Evolutionary conservation across 2,888 invertebrate genomes (phyloP), one percentile per base, ranked within the genome.

Genomic region (Blomia tropicalis): DNA sequence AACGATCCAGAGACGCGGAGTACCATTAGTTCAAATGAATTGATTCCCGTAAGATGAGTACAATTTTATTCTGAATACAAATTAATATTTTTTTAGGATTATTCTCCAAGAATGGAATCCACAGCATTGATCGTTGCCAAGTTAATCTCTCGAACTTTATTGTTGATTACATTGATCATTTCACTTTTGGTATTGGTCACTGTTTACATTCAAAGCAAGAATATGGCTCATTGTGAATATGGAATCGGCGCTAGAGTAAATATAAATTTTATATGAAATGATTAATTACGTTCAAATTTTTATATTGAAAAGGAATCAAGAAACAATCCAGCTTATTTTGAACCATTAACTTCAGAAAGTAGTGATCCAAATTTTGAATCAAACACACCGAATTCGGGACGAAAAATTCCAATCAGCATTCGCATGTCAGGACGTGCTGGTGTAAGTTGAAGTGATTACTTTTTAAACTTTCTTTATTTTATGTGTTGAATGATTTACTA

Each of bases 181-280:
- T 88, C 88, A 67, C 78, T 83, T 65, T 87, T 87, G 74, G 83
- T 88, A 71, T 77, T 89, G 71, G 85, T 87, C 59, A 83, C 86
- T 25, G 83, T 87, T 70, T 89, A 85, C 79, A 80, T 89, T 62
- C 81, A 85, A 67, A 86, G 87, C 43, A 82, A 47, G 51, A 47
- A 19, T 47, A 14, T 14, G 51, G 22, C 5, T n/a, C 51, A n/a
- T 27, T 47, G 51, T 19, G 22, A 47, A 11, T 47, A 47, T 27
- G 56, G 64, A 43, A 23, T 30, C 56, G 25, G 47, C 29, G 29
- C 60, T 19, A 36, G 43, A 27, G 60, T 60, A 31, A 59, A 17
- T 23, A n/a, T 58, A n/a, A n/a, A n/a, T n/a, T n/a, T n/a, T n/a
- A n/a, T n/a, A n/a, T n/a, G n/a, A n/a, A n/a, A n/a, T n/a, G n/a